These are phyloP conservation scores for Galeruca laticollis DNA, from an alignment of 2,888 invertebrate genomes.

Conservation along the genomic window DNA sequence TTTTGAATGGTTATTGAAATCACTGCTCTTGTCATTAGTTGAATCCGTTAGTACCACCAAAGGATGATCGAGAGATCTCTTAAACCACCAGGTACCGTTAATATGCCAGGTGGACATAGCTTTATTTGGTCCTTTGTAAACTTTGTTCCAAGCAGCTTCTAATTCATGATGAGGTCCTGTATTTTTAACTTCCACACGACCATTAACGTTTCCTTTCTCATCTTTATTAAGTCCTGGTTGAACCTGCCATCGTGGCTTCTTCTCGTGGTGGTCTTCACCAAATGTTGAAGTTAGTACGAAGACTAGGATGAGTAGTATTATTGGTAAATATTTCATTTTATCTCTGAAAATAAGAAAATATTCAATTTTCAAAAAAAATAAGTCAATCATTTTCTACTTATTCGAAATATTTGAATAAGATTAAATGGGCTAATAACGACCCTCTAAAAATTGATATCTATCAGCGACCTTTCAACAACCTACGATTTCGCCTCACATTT, in stretches of 20 bases:
- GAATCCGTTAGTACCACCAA: too few relatives aligned
- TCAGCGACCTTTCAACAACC: too few relatives aligned
- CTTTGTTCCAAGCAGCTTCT: constrained; percentile 26
- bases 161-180: constrained; percentile 11
- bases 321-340: neutral
- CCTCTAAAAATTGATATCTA: too few relatives aligned
- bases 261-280: neutral
- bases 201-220: constrained; percentile 14
- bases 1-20: too few relatives aligned
- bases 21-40: neutral
- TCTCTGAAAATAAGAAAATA: neutral
- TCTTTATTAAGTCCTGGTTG: constrained; percentile 1
- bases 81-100: constrained; percentile 18
- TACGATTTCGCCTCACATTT: too few relatives aligned
- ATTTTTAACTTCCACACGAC: constrained; percentile 17
- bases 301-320: neutral
- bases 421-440: too few relatives aligned
- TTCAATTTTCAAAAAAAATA: too few relatives aligned
- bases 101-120: constrained; percentile 24
- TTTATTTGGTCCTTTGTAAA: constrained; percentile 24
- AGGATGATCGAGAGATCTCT: constrained; percentile 8
- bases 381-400: too few relatives aligned
- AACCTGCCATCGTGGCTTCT: constrained; percentile 5
- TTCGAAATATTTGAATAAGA: too few relatives aligned
- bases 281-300: neutral